phyloP scores from a whole-genome alignment of 2,797 vertebrate species.

The Anguilla pacifica region DNA sequence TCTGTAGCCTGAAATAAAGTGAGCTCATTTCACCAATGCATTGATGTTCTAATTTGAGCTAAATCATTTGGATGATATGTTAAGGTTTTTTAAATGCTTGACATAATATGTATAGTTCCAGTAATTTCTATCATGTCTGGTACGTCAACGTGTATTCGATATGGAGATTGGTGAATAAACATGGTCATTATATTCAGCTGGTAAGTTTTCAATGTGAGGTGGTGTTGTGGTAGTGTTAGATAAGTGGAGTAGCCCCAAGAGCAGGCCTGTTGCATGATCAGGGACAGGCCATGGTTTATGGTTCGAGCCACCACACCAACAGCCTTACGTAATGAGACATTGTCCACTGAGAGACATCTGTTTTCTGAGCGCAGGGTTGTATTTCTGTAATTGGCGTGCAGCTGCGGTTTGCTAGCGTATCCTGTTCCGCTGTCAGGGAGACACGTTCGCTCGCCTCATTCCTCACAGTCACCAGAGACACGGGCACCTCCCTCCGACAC shows the following conservation, averaged over 20 bases:
- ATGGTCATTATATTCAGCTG: not conserved
- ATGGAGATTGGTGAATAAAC: not conserved
- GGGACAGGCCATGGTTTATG: not conserved
- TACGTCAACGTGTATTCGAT: not conserved
- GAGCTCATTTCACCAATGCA: not conserved
- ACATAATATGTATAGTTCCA: not conserved
- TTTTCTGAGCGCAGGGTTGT: slow-evolving; percentile 50
- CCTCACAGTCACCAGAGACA: not conserved
- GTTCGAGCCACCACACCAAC: not conserved
- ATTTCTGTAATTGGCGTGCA: slow-evolving; percentile 64
- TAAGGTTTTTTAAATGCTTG: not conserved
- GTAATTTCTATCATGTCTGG: not conserved
- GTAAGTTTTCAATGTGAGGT: not conserved
- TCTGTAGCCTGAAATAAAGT: not conserved
- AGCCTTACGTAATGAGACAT: slow-evolving; percentile 67
- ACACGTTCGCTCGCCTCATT: not conserved
- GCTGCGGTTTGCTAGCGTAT: not conserved
- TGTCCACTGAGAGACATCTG: slow-evolving; percentile 68
- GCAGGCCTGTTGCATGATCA: not conserved
- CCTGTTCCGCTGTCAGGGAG: not conserved
- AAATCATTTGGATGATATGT: not conserved
- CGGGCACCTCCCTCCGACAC: not conserved
- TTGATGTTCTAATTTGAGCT: not conserved
- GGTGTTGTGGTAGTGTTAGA: not conserved
- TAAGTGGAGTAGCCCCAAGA: not conserved